Base-by-base conservation (phyloP, 1,140 invertebrate genomes). In the Sinella curviseta region DNA sequence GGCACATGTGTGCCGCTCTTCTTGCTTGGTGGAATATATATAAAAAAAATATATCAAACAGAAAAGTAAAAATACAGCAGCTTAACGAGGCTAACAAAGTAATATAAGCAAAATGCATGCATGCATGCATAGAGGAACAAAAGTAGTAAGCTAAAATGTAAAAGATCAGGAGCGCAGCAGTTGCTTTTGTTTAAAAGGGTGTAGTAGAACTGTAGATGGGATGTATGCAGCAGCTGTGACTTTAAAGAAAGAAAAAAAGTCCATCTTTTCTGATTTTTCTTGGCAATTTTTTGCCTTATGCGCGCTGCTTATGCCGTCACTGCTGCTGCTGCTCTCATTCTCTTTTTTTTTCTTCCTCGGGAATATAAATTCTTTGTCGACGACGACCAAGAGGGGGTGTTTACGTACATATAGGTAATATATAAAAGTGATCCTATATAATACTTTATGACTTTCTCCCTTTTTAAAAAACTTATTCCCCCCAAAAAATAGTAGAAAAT, bases 221-320 rank as follows among this genome's bases (percentile, higher is more conserved):
- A n/a, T 65, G 57, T n/a, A 8, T 70, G 65, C 65, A 33, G 65
- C 65, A 70, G 65, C 65, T 70, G 65, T 8, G 65, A 33, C 65
- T 70, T 70, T 70, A 33, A 70, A 14, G 31, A 33, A 60, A 60
- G 31, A n/a, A 60, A 26, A 33, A 70, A 70, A 70, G 65, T 70
- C 65, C 31, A 70, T 70, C 65, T 70, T 70, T 70, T 33, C 31
- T 70, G 65, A 70, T 70, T 70, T 70, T 70, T 70, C 65, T 60
- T 60, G 24, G 14, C 65, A 70, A 70, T 33, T 31, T 70, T 70
- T 70, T 70, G 26, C 31, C 65, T 70, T 8, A 70, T 60, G 55
- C 24, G 31, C 20, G 20, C 20, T 48, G 39, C 28, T 70, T 70
- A 3, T 70, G 3, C 57, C 20, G 8, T 60, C 24, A n/a, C 57